Evolutionary conservation across 64 coral and sea anemone species (phyloP).

Genomic region (Exaiptasia diaphana): DNA sequence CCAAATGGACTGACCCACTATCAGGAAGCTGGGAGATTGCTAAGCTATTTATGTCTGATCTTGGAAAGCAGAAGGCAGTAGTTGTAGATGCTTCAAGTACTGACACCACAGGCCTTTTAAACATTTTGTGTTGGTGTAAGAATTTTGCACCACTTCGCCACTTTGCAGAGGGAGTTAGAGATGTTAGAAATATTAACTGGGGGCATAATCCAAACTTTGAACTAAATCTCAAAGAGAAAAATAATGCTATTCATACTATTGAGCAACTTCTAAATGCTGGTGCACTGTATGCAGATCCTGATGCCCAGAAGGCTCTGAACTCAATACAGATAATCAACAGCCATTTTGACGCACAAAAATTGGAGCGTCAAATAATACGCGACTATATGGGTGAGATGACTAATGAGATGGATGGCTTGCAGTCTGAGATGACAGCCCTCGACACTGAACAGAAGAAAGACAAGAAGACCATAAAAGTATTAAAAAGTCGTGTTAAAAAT

Average conservation of each 20-base stretch:
- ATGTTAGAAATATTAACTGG: conserved; percentile 36
- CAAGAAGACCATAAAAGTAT: no score
- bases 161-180: neutral
- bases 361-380: no score
- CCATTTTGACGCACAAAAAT: no score
- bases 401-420: no score
- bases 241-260: conserved; percentile 52
- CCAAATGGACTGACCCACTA: conserved; percentile 21
- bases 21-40: conserved; percentile 72
- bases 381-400: no score
- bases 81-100: neutral
- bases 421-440: no score
- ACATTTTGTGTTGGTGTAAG: conserved; percentile 12
- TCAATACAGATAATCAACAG: no score
- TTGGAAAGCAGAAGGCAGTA: neutral
- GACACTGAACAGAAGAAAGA: no score
- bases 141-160: neutral
- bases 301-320: conserved; percentile 40
- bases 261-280: conserved; percentile 62
- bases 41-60: conserved; percentile 55
- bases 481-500: no score
- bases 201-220: conserved; percentile 53
- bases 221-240: conserved; percentile 35
- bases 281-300: conserved; percentile 32
- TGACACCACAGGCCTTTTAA: conserved; percentile 11